phyloP scores from a whole-genome alignment of 2,113 vertebrate genomes.

The Ariopsis seemanni region DNA sequence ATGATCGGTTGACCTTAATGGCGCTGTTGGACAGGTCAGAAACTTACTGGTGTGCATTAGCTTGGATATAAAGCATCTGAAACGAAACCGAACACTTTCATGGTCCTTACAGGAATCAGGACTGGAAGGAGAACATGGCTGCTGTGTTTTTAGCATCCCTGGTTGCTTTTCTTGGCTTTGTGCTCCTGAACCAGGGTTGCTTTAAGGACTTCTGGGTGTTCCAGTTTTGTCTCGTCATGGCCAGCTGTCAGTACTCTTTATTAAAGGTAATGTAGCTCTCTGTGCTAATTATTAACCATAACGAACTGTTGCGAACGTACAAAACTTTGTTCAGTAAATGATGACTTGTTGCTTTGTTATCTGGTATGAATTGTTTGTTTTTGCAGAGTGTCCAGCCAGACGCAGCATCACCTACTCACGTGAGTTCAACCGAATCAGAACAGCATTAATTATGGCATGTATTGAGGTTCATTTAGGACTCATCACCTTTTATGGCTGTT shows the following conservation, averaged over 20 bases:
- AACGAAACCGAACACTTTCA: not conserved
- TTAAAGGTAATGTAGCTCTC: constrained; percentile 82
- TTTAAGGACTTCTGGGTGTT: constrained; percentile 93
- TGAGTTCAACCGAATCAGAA: constrained; percentile 71
- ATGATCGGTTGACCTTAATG: constrained; percentile 88
- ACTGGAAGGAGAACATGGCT: constrained; percentile 85
- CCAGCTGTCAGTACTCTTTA: constrained; percentile 96
- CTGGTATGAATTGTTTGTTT: constrained; percentile 42
- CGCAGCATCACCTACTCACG: constrained; percentile 93
- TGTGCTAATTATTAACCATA: too few species aligned
- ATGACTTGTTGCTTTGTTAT: not conserved
- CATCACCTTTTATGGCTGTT: not conserved
- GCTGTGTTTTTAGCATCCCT: constrained; percentile 84
- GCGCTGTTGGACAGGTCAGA: constrained; percentile 89
- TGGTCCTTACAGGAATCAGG: constrained; percentile 74
- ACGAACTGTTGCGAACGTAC: not conserved
- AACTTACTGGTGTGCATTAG: not conserved
- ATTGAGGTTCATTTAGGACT: not conserved
- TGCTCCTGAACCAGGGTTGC: constrained; percentile 89
- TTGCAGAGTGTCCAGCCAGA: constrained; percentile 94
- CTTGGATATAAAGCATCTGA: not conserved
- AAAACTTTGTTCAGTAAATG: not conserved
- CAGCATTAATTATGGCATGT: not conserved
- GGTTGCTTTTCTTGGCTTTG: constrained; percentile 92
- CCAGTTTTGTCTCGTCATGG: constrained; percentile 94